Conservation (phyloP, 2,888 invertebrate species). For the Ophion obscuratus region DNA sequence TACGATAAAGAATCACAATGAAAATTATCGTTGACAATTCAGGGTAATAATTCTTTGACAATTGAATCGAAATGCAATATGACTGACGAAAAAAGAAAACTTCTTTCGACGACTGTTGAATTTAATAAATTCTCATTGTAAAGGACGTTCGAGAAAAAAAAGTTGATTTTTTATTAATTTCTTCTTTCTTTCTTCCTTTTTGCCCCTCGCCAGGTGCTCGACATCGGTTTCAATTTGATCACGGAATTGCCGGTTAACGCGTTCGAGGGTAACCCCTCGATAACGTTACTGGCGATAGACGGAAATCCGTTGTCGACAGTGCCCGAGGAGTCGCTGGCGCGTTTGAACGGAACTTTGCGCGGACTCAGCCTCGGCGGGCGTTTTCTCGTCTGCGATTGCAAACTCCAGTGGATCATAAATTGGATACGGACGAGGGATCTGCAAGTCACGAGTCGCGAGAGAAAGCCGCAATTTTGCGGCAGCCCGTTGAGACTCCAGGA, state of each 20-base stretch:
- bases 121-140: too few species aligned
- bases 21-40: too few species aligned
- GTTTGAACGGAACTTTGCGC: constrained; percentile 92
- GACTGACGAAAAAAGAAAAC: too few species aligned
- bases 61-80: too few species aligned
- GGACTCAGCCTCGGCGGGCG: constrained; percentile 95
- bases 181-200: background rate
- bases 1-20: too few species aligned
- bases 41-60: too few species aligned
- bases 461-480: constrained; percentile 97
- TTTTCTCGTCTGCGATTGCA: constrained; percentile 95
- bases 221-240: constrained; percentile 96
- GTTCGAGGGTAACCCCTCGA: constrained; percentile 92
- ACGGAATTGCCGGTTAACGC: constrained; percentile 92
- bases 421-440: constrained; percentile 95
- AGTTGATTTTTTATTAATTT: background rate
- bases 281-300: constrained; percentile 94
- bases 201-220: constrained; percentile 88
- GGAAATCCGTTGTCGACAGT: constrained; percentile 95
- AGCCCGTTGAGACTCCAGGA: constrained; percentile 92
- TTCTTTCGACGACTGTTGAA: too few species aligned
- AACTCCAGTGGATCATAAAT: constrained; percentile 94
- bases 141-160: too few species aligned
- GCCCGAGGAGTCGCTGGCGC: constrained; percentile 91
- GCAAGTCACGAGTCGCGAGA: constrained; percentile 96